A percentile compares a stretch with the other conserved stretches of the same genome.
Evolutionary conservation across 2,797 vertebrate genomes (phyloP).

Genomic region (Hyperoplus immaculatus): DNA sequence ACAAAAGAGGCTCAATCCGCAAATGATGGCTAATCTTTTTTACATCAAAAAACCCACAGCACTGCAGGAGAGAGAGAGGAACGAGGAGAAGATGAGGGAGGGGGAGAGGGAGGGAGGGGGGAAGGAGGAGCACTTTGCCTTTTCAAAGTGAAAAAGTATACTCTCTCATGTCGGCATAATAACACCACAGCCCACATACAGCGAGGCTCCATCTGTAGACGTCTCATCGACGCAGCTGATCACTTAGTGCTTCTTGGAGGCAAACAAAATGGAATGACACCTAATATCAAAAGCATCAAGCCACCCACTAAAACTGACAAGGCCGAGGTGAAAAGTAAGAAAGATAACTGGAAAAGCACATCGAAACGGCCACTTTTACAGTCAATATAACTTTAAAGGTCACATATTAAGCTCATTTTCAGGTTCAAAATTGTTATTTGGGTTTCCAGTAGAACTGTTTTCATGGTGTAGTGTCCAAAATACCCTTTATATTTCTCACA

Average conservation of each 20-base stretch:
- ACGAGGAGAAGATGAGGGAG: conserved; percentile 27
- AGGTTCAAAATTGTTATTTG: too few relatives aligned
- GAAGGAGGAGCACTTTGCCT: conserved; percentile 42
- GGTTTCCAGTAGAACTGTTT: too few relatives aligned
- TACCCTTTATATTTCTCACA: too few relatives aligned
- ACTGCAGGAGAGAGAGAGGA: conserved; percentile 37
- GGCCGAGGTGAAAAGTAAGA: conserved; percentile 10
- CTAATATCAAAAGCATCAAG: conserved; percentile 4
- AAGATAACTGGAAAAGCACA: conserved; percentile 1
- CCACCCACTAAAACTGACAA: conserved; percentile 29
- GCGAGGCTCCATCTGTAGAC: conserved; percentile 52
- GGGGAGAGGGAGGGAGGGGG: conserved; percentile 30
- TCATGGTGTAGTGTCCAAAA: too few relatives aligned
- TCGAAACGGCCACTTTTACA: not conserved
- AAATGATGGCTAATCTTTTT: conserved; percentile 50
- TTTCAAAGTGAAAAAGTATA: conserved; percentile 56
- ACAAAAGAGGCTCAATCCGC: conserved; percentile 36
- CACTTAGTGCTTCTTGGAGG: conserved; percentile 13
- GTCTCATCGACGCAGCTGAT: conserved; percentile 10
- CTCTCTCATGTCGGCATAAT: conserved; percentile 39
- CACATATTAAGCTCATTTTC: too few relatives aligned
- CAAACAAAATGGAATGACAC: conserved; percentile 9
- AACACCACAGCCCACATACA: conserved; percentile 62
- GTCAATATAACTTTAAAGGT: too few relatives aligned
- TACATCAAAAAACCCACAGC: conserved; percentile 43